Conservation (phyloP, 2,797 vertebrate genomes). For the Thunnus albacares region DNA sequence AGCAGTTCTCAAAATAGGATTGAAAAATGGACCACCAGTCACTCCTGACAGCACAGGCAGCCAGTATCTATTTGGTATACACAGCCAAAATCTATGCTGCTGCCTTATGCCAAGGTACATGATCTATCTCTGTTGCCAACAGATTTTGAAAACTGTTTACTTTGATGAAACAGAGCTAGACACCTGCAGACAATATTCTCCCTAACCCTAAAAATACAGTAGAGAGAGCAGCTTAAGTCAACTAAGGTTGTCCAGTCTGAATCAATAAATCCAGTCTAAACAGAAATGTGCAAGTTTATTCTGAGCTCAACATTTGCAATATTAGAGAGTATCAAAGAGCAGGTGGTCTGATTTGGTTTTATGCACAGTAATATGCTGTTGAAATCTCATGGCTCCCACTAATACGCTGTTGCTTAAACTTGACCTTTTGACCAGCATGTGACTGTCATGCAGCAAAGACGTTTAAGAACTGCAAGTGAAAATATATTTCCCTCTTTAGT, state of each 20-base stretch:
- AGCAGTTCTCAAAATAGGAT: constrained; percentile 64
- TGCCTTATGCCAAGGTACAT: neutral
- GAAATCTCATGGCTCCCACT: constrained; percentile 1
- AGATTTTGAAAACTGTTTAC: constrained; percentile 51
- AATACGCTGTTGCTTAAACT: constrained; percentile 19
- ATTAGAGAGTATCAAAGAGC: constrained; percentile 13
- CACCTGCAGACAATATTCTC: neutral
- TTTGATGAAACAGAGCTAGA: constrained; percentile 4
- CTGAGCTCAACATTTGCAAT: constrained; percentile 4
- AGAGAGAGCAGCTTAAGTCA: constrained; percentile 4
- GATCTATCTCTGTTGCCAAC: constrained; percentile 19
- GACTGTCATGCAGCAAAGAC: constrained; percentile 14
- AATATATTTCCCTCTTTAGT: neutral
- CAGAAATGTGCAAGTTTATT: constrained; percentile 11
- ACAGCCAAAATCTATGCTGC: constrained; percentile 4
- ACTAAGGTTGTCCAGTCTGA: neutral
- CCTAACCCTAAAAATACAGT: neutral
- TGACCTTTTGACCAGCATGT: constrained; percentile 52
- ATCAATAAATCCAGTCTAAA: constrained; percentile 31
- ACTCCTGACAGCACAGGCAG: neutral
- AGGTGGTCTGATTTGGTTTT: constrained; percentile 13
- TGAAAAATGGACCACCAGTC: constrained; percentile 8
- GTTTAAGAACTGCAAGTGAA: neutral
- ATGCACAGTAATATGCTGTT: constrained; percentile 22
- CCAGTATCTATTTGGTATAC: neutral